Evolutionary conservation across 2,888 invertebrate species (phyloP), one percentile per base, ranked within the genome.

Genomic region (Ennomos erosarius): DNA sequence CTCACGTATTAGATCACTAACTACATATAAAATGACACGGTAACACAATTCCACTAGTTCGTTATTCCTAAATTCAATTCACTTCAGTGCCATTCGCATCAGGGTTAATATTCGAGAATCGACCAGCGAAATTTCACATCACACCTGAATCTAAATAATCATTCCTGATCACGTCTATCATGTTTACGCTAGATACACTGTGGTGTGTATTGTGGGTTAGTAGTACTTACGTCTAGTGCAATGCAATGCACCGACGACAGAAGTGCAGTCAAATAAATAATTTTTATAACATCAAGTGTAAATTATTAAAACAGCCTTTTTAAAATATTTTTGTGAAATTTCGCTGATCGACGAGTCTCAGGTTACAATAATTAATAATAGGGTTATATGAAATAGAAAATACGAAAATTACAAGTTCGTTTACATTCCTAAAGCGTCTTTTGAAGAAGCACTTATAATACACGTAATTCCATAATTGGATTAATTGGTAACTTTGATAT

Each of bases 61-160:
- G 50, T 54, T 48, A 49, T 53, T 49, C 50, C 40, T 55, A 66
- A 55, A 51, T 39, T 77, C 79, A 78, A 78, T 78, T 79, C 79
- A 61, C 78, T 77, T 68, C 74, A 78, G 78, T 79, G 79, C 78
- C 50, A 43, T 38, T 55, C 55, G 55, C 55, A 51, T 55, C 36
- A 8, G n/a, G 48, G 35, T 26, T 44, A 26, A 26, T 44, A 53
- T 39, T 59, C 51, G 9, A 43, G 5, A 26, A 26, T 26, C 10
- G 16, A 44, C 11, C 55, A 56, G 46, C 51, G 39, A 57, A 49
- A 56, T 34, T 58, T 62, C 42, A 60, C 16, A 38, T 10, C 47
- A 44, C 11, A n/a, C 10, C n/a, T n/a, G n/a, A n/a, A n/a, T n/a
- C n/a, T n/a, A n/a, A n/a, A n/a, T n/a, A n/a, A n/a, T n/a, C n/a